Evolutionary conservation across 2,888 invertebrate genomes (phyloP).

Genomic region (Protula sp.): DNA sequence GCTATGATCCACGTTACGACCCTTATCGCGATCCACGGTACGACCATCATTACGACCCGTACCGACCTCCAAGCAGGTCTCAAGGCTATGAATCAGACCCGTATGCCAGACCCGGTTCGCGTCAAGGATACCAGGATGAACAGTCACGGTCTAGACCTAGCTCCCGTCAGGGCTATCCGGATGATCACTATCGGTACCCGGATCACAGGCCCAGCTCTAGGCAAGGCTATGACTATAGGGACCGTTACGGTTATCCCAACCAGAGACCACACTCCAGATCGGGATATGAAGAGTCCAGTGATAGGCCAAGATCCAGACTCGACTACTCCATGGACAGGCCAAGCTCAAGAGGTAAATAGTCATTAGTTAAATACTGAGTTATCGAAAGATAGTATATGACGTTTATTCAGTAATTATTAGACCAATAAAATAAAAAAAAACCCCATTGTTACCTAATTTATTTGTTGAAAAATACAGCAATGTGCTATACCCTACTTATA

Average conservation of each 20-base stretch:
- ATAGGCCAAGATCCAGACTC: constrained; percentile 5
- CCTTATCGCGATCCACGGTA: background rate
- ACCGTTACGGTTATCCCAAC: background rate
- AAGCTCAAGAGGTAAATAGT: too few relatives aligned
- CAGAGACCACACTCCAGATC: constrained; percentile 6
- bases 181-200: background rate
- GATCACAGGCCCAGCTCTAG: constrained; percentile 14
- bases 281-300: background rate
- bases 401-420: too few relatives aligned
- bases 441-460: too few relatives aligned
- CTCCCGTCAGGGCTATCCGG: constrained; percentile 6
- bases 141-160: background rate
- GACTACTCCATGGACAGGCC: too few relatives aligned
- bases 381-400: too few relatives aligned
- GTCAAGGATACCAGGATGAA: constrained; percentile 9
- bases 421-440: too few relatives aligned
- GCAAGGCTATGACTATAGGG: constrained; percentile 8
- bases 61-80: background rate
- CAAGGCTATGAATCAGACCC: background rate
- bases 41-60: constrained; percentile 1
- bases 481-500: too few relatives aligned
- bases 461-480: too few relatives aligned
- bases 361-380: too few relatives aligned
- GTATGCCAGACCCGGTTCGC: constrained; percentile 12
- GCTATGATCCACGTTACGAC: background rate